Evolutionary conservation across 2,888 invertebrate species (phyloP), one percentile per base, ranked within the genome.

Genomic region (Saturnia pavonia): DNA sequence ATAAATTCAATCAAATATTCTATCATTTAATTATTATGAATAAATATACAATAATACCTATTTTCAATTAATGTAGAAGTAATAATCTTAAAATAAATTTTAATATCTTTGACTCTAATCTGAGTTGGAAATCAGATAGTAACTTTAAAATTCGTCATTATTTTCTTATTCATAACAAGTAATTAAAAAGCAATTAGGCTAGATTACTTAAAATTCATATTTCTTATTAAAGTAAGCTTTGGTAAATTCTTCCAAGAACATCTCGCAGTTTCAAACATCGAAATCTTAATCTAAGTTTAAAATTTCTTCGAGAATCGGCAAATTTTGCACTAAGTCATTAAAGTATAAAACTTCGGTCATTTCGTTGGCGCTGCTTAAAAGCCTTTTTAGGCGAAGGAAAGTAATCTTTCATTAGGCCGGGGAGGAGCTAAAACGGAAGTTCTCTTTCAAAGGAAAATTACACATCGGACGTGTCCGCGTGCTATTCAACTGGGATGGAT

Each of bases 291-390:
- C 92, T 92, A 92, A 93, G 94, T 94, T 94, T 93, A 94, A 93
- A 92, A 91, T 91, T 92, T 93, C 91, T 92, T 89, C 85, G 91
- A 84, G 89, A 91, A 93, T 94, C 94, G 90, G 91, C 92, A 87
- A 92, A 92, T 92, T 94, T 93, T 89, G 91, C 91, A 94, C 92
- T 94, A 94, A 94, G 94, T 94, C 94, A 94, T 94, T 93, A 94
- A 94, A 94, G 94, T 93, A 92, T 92, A 90, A 93, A 94, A 94
- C 91, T 94, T 94, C 90, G 91, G 93, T 92, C 92, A 94, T 94
- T 94, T 92, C 88, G 89, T 86, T 88, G 90, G 92, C 92, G 92
- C 89, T 93, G 91, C 92, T 93, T 94, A 93, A 94, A 94, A 94
- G 93, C 93, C 93, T 94, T 94, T 94, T 94, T 92, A 91, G 92